These are phyloP conservation scores for Ptilodon capucinus DNA, from an alignment of 2,888 invertebrate genomes.

Conservation along the genomic window DNA sequence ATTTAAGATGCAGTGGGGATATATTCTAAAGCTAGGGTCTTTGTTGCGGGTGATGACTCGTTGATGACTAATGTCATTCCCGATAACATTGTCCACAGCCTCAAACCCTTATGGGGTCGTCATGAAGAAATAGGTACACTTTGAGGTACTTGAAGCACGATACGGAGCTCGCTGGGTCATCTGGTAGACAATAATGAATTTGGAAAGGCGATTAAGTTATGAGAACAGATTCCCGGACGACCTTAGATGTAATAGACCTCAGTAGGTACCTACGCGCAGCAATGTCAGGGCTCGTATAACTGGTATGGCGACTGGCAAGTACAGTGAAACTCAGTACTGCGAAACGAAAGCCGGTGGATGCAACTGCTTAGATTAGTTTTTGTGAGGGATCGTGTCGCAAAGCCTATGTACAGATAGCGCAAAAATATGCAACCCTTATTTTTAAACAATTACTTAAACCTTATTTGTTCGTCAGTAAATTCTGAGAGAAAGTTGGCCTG, in stretches of 20 bases:
- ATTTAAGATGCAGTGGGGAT: not conserved
- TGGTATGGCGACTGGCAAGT: constrained; percentile 44
- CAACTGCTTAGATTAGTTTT: constrained; percentile 47
- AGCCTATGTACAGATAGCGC: constrained; percentile 27
- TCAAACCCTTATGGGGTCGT: no score
- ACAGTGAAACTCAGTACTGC: constrained; percentile 42
- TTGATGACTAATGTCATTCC: not conserved
- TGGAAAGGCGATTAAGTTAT: not conserved
- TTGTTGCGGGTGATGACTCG: not conserved
- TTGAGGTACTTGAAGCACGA: no score
- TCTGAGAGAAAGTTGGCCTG: no score
- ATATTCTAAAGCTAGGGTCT: not conserved
- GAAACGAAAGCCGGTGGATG: constrained; percentile 57
- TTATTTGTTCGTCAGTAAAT: no score
- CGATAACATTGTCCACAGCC: not conserved
- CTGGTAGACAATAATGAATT: no score
- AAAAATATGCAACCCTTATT: not conserved
- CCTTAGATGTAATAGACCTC: not conserved
- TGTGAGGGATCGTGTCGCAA: constrained; percentile 32
- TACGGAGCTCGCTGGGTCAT: no score
- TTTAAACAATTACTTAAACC: not conserved
- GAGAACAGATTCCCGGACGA: not conserved
- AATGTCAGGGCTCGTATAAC: constrained; percentile 52
- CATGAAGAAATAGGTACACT: no score
- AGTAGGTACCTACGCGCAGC: constrained; percentile 4